Base-by-base conservation (phyloP, 2,113 vertebrate species). In the Cochlearius cochlearius region DNA sequence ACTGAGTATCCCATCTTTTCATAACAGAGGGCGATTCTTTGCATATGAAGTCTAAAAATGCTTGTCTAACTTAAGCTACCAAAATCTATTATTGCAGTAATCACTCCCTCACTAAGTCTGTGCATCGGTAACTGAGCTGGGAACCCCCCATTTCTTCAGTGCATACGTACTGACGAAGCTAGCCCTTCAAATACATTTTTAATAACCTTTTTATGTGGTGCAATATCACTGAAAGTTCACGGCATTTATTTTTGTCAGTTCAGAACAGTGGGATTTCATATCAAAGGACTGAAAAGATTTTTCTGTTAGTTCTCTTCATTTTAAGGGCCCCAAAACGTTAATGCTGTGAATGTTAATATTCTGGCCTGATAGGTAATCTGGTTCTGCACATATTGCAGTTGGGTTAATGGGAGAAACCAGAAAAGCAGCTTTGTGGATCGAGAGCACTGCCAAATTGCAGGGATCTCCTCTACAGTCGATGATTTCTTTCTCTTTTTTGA, bases 41-140 rank as follows among this genome's bases (percentile, higher is more conserved):
- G 96, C 95, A 76, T 90, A 94, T 92, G 94, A 96, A 96, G 92
- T 96, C 80, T n/a, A n/a, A 97, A 98, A 97, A 90, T 90, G 92
- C 94, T 96, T 96, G 88, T 69, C 94, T 94, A 95, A 89, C 79
- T 94, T 97, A 97, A 98, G 96, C 92, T 94, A 94, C 23, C 34
- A 88, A 97, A 98, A 96, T 97, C 97, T 97, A 92, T 98, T 97
- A 96, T 87, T 97, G 93, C 95, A 93, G 88, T 94, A 94, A 98
- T 98, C 96, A 85, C 74, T 97, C 62, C 58, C 79, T 96, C 87
- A 66, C 95, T 97, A 97, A 92, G 75, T 91, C 94, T 81, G 92
- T 85, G 50, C 88, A 90, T 83, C 90, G 94, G 92, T 53, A 53
- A 73, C 80, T 39, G 34, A 94, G 95, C 94, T 88, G 90, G 91